Evolutionary conservation across 64 coral and sea anemone species (phyloP).

Genomic region (Orbicella faveolata): DNA sequence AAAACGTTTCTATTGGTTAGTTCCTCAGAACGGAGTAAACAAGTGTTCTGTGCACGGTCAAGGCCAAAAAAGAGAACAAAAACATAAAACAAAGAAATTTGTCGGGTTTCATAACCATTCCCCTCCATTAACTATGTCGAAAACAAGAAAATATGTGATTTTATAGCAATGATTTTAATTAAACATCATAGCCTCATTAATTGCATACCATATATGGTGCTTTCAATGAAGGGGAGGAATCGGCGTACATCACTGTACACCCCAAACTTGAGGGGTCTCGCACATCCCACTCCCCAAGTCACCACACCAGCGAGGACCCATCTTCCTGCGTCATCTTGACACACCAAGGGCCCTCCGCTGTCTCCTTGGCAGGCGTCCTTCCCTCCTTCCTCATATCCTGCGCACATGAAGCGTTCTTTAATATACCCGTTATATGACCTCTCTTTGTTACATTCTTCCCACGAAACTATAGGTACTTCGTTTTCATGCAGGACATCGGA

Average conservation of each 20-base stretch:
- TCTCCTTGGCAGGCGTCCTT: conserved; percentile 58
- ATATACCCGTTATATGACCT: conserved; percentile 57
- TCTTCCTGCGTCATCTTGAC: conserved; percentile 50
- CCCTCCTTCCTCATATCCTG: conserved; percentile 60
- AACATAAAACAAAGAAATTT: no score
- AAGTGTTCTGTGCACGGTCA: no score
- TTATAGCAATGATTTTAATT: conserved; percentile 32
- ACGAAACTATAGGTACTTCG: conserved; percentile 69
- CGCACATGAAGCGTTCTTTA: conserved; percentile 64
- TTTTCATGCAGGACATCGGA: conserved; percentile 45
- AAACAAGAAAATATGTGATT: background rate
- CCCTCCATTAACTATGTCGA: no score
- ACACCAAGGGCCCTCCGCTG: conserved; percentile 60
- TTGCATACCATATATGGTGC: conserved; percentile 60
- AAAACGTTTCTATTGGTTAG: no score
- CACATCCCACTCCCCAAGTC: conserved; percentile 66
- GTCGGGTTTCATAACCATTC: no score
- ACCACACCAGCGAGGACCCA: conserved; percentile 64
- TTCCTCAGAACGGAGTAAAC: no score
- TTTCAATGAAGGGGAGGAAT: conserved; percentile 82
- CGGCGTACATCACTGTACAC: conserved; percentile 71
- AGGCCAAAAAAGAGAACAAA: no score
- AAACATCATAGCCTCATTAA: background rate
- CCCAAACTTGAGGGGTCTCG: conserved; percentile 83
- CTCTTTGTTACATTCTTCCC: conserved; percentile 61